These are phyloP conservation scores for Avahi laniger DNA, from an alignment of 2,797 vertebrate genomes.

Conservation along the genomic window DNA sequence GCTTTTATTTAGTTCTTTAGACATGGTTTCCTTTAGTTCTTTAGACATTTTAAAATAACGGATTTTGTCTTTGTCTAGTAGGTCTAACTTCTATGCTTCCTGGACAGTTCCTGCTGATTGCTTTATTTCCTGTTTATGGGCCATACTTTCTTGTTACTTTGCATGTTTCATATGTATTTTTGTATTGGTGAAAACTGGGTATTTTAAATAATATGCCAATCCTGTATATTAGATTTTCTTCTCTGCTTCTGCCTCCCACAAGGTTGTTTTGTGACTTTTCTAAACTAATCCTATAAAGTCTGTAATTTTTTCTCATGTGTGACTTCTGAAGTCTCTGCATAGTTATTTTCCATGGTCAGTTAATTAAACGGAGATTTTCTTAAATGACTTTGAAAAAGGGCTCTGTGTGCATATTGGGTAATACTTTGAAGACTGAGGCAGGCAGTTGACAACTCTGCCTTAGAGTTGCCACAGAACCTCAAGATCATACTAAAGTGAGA, in stretches of 20 bases:
- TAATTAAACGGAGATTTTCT: background rate
- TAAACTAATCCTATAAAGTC: background rate
- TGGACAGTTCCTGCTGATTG: background rate
- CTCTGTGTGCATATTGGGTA: background rate
- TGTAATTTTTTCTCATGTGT: background rate
- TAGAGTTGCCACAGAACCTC: background rate
- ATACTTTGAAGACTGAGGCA: background rate
- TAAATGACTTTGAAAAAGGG: background rate
- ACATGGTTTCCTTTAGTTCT: background rate
- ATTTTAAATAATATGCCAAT: background rate
- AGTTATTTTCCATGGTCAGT: background rate
- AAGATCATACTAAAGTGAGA: background rate
- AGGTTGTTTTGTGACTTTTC: background rate
- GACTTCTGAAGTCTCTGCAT: background rate
- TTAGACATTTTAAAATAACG: background rate
- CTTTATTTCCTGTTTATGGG: background rate
- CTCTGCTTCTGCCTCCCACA: background rate
- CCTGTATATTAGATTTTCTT: background rate
- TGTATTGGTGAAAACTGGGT: background rate
- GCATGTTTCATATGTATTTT: background rate
- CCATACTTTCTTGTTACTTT: background rate
- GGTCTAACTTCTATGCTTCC: background rate
- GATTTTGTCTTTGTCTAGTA: background rate
- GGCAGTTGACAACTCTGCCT: background rate
- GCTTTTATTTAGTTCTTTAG: background rate